Base-by-base conservation (phyloP, 2,797 vertebrate species). In the Miichthys miiuy region DNA sequence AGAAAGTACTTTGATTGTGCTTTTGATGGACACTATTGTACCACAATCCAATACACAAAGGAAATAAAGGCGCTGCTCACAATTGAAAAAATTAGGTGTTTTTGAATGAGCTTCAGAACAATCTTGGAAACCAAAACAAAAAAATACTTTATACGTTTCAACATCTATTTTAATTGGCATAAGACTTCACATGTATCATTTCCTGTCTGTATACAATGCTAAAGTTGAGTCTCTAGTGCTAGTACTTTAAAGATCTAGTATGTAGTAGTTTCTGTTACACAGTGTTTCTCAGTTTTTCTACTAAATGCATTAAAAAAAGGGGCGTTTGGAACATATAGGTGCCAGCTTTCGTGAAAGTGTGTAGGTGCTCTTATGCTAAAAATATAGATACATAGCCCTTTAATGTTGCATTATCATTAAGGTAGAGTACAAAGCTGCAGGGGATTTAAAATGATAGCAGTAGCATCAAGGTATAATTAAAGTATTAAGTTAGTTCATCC, bases 401-500 rank as follows among this genome's bases (percentile, higher is more conserved):
- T 75, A 56, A 83, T 77, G 66, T 64, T 57, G 16, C 20, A 64
- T 73, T 61, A 58, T 65, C n/a, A 51, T 60, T 23, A 64, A 66
- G 34, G 57, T 55, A 41, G 73, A 34, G 52, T 8, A 25, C 3
- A 54, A 60, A 50, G 52, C 60, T 66, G 66, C 38, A 60, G 68
- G 71, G 65, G 48, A 65, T 72, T 83, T 73, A 27, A 74, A 68
- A 76, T 69, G 41, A 48, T 54, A 72, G 70, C 30, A n/a, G 30
- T 10, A 47, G 47, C 60, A 77, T 79, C 55, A 74, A 58, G 21
- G 55, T 77, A 50, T 72, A 71, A 78, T 79, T 84, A 58, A 67
- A 68, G 64, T 56, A 74, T 77, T 75, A 67, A 55, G 47, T 71
- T 46, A n/a, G 44, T 77, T 83, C 57, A 44, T 75, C 27, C 38